Percentiles rank a stretch among this genome's conserved stretches.
These are phyloP conservation scores for Polymixis lichenea DNA, from an alignment of 2,888 invertebrate species.

Conservation along the genomic window DNA sequence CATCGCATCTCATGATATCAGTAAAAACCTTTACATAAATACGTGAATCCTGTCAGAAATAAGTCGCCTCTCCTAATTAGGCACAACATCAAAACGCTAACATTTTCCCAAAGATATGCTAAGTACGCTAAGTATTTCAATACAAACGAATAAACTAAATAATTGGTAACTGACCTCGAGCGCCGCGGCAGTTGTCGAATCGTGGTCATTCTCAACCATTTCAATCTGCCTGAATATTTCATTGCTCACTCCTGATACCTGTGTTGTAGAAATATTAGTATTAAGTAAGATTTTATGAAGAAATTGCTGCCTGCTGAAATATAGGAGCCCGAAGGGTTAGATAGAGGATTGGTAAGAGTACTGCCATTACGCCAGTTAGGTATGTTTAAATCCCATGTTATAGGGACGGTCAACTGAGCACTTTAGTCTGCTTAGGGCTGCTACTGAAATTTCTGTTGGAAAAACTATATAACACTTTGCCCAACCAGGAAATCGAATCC, in stretches of 20 bases:
- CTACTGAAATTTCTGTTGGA: too few relatives aligned
- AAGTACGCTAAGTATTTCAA: constrained; percentile 27
- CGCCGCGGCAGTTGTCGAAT: constrained; percentile 97
- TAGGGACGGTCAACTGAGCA: background rate
- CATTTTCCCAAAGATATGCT: constrained; percentile 37
- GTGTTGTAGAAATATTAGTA: constrained; percentile 54
- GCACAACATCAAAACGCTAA: constrained; percentile 23
- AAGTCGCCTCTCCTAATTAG: constrained; percentile 12
- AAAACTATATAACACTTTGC: background rate
- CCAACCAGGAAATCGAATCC: background rate
- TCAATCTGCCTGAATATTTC: constrained; percentile 99
- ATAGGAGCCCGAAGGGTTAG: too few relatives aligned
- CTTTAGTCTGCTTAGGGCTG: too few relatives aligned
- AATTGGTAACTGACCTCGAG: constrained; percentile 92
- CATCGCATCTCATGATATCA: background rate
- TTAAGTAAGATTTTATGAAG: background rate
- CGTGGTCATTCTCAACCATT: constrained; percentile 98
- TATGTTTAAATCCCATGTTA: background rate
- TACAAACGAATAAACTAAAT: constrained; percentile 42
- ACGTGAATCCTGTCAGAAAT: constrained; percentile 6
- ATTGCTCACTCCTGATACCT: constrained; percentile 98
- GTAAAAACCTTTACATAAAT: background rate
- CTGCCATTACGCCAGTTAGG: too few relatives aligned
- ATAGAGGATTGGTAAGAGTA: too few relatives aligned
- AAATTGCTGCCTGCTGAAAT: too few relatives aligned